These are phyloP conservation scores for Lutra lutra DNA, from an alignment of 2,797 vertebrate genomes.

Conservation along the genomic window DNA sequence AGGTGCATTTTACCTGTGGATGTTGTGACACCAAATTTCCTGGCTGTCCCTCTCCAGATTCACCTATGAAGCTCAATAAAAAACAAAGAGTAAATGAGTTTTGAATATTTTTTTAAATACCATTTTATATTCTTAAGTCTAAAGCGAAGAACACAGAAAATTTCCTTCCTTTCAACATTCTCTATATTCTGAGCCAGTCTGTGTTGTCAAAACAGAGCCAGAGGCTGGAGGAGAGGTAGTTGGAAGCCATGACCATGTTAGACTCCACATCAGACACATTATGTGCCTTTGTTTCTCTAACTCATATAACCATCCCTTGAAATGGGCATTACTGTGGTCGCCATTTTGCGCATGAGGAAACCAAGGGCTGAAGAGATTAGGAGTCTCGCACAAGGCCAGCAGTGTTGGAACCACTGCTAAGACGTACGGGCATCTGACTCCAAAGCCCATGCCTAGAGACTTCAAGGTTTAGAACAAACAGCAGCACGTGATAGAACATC, in stretches of 20 bases:
- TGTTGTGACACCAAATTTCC: background rate
- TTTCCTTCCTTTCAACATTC: background rate
- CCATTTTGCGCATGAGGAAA: background rate
- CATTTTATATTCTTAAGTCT: background rate
- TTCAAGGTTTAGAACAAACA: slow-evolving; percentile 20
- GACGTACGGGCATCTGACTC: background rate
- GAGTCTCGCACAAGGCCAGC: background rate
- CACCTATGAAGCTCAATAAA: background rate
- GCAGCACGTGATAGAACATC: background rate
- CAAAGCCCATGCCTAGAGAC: background rate
- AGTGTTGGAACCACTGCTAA: background rate
- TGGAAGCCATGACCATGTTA: background rate
- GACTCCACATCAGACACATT: background rate
- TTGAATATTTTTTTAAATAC: background rate
- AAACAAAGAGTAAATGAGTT: background rate
- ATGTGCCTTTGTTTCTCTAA: background rate
- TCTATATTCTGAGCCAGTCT: background rate
- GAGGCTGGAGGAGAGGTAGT: background rate
- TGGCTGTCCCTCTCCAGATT: background rate
- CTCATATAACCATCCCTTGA: background rate
- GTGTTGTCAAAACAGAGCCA: background rate
- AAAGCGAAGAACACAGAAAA: background rate
- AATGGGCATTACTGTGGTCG: background rate
- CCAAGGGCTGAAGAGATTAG: background rate
- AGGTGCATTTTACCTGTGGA: background rate